Base-by-base conservation (phyloP, 2,797 vertebrate genomes). In the Fundulus diaphanus region DNA sequence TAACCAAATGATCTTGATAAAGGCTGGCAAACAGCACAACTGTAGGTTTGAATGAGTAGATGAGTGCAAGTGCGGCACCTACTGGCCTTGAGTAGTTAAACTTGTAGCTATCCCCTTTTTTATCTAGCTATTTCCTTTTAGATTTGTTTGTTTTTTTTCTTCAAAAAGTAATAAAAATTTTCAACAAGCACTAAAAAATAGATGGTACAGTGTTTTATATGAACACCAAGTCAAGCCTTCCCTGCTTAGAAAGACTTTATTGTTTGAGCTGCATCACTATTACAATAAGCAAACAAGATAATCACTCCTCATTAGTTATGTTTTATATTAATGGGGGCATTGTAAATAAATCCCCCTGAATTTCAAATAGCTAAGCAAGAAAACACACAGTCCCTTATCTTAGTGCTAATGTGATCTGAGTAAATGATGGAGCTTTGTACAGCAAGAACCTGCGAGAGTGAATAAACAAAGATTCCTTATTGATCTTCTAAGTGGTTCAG, bases 241-340 rank as follows among this genome's bases (percentile, higher is more conserved):
- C 80, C 76, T 37, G 56, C 80, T 80, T 54, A 29, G 65, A 79
- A 82, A 88, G 57, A 74, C 82, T 89, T 84, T 89, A 90, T 63
- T 80, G 76, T 84, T 84, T 83, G 83, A 89, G 85, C 70, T 35
- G 54, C 82, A 83, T 89, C 89, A 88, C 93, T 90, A 93, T 94
- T 91, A 89, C 90, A 87, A 87, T 89, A 91, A 90, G 85, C 88
- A 88, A 89, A 92, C 83, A 79, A 84, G 92, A 93, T 94, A 95
- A 95, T 95, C 92, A 92, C 92, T 90, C 87, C 90, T 94, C 94
- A 95, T 95, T 95, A 95, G 90, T 93, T 93, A 91, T 84, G 82
- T 93, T 90, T 92, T 88, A 93, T 95, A 95, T 95, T 95, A 95
- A 95, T 94, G 90, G 87, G 79, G 76, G 78, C 86, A 90, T 89